phyloP scores from a whole-genome alignment of 1,140 invertebrate genomes.

The Drosophila dunni region DNA sequence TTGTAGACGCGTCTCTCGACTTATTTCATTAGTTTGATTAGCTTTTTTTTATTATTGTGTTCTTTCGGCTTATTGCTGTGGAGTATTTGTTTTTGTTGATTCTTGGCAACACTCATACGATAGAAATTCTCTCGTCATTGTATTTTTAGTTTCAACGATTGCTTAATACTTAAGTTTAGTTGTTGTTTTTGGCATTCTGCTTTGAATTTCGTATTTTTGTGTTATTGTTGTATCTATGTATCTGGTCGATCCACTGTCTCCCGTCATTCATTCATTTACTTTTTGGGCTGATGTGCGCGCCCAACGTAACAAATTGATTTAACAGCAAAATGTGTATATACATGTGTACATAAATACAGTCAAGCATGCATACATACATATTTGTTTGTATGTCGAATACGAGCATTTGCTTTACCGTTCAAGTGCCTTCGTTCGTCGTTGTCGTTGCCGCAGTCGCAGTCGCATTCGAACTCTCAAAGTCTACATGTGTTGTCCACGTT shows the following conservation, averaged over 20 bases:
- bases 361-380: not conserved
- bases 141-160: conserved; percentile 66
- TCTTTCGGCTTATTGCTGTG: not conserved
- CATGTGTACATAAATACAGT: not conserved
- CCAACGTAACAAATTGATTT: conserved; percentile 33
- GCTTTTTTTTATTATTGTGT: not conserved
- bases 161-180: conserved; percentile 38
- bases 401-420: conserved; percentile 33
- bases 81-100: conserved; percentile 34
- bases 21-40: conserved; percentile 20
- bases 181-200: conserved; percentile 31
- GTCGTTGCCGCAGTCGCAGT: not conserved
- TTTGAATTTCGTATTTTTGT: conserved; percentile 27
- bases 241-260: conserved; percentile 37
- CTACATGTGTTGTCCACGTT: conserved; percentile 62
- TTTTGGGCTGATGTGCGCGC: conserved; percentile 54
- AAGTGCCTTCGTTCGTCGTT: conserved; percentile 27
- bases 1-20: not conserved
- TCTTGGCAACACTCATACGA: conserved; percentile 44
- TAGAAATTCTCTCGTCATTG: conserved; percentile 45
- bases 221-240: conserved; percentile 23
- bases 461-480: conserved; percentile 16
- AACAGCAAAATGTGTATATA: conserved; percentile 23
- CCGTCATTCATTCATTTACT: conserved; percentile 52
- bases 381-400: conserved; percentile 15